Evolutionary conservation across 1,140 invertebrate genomes (phyloP), one percentile per base, ranked within the genome.

Genomic region (Drosophila pruinosa): DNA sequence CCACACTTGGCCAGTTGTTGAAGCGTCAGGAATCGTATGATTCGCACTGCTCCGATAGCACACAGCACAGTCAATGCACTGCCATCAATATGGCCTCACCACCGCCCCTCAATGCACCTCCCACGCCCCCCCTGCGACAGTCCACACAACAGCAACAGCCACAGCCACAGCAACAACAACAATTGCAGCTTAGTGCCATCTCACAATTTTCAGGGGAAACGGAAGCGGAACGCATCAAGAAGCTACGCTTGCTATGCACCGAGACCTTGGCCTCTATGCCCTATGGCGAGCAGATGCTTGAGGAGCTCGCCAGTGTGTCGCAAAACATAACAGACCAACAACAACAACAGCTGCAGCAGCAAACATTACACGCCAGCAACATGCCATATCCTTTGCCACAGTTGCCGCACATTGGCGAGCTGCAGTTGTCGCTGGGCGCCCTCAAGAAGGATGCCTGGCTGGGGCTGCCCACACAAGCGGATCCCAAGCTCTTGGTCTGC

Each of bases 301-400:
- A 94, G 90, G 94, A 95, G 86, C 85, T 96, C 64, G 94, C 94
- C 5, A 92, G 92, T 2, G 93, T 94, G 12, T 94, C 94, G n/a
- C 91, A 94, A 71, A 92, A 92, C 62, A 92, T 95, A 75, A 47
- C 67, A 3, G 62, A 88, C 7, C 68, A 70, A 21, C 59, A 53
- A 10, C 52, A 76, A 8, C 57, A 68, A n/a, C 41, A 41, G 3
- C 45, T 61, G 4, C 48, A 54, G 7, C 24, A 58, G 14, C 39
- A 28, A 6, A 43, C 59, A 4, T 19, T 45, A 4, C 62, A 68
- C n/a, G 34, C 3, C 14, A 24, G 5, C 50, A 85, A 68, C 22
- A 90, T 81, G 89, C 83, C 90, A 3, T 90, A 85, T 69, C 86
- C 89, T 7, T 31, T 85, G 67, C 88, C 80, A n/a, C 54, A 76